These are phyloP conservation scores for Aethes cnicana DNA, from an alignment of 2,888 invertebrate species.

Conservation along the genomic window DNA sequence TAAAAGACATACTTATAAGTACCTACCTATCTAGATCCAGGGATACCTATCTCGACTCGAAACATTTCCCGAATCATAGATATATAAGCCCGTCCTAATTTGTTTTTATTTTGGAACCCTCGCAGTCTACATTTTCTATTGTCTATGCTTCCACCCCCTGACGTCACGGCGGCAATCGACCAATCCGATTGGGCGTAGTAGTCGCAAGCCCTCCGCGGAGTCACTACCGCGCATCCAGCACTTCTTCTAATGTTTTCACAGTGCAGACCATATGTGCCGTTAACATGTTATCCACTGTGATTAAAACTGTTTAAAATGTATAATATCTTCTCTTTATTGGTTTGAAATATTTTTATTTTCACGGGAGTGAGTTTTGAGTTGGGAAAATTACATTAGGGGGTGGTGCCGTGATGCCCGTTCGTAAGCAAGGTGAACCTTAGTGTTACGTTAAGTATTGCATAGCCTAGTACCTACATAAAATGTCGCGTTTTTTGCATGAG, in stretches of 20 bases:
- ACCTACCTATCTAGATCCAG: too few relatives aligned
- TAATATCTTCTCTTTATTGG: slow-evolving; percentile 45
- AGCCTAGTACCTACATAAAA: background rate
- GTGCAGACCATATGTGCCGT: slow-evolving; percentile 62
- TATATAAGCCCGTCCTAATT: slow-evolving; percentile 39
- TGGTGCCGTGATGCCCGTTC: slow-evolving; percentile 86
- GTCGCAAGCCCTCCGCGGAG: slow-evolving; percentile 71
- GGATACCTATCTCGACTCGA: too few relatives aligned
- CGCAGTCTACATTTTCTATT: slow-evolving; percentile 53
- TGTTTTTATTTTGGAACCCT: slow-evolving; percentile 55
- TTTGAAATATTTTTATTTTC: slow-evolving; percentile 66
- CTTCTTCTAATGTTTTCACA: slow-evolving; percentile 74
- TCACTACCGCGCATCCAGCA: slow-evolving; percentile 66
- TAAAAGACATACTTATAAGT: too few relatives aligned
- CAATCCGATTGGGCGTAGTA: slow-evolving; percentile 82
- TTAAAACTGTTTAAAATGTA: slow-evolving; percentile 70
- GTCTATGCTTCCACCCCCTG: slow-evolving; percentile 82
- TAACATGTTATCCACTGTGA: slow-evolving; percentile 62
- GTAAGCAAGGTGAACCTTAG: slow-evolving; percentile 87
- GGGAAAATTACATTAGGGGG: slow-evolving; percentile 74
- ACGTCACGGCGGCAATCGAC: slow-evolving; percentile 84
- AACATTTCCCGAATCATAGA: background rate
- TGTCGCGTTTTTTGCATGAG: slow-evolving; percentile 9
- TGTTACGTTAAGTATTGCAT: slow-evolving; percentile 10
- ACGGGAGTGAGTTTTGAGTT: slow-evolving; percentile 59